Base-by-base conservation (phyloP, 2,113 vertebrate species). In the Chlorodrepanis virens region DNA sequence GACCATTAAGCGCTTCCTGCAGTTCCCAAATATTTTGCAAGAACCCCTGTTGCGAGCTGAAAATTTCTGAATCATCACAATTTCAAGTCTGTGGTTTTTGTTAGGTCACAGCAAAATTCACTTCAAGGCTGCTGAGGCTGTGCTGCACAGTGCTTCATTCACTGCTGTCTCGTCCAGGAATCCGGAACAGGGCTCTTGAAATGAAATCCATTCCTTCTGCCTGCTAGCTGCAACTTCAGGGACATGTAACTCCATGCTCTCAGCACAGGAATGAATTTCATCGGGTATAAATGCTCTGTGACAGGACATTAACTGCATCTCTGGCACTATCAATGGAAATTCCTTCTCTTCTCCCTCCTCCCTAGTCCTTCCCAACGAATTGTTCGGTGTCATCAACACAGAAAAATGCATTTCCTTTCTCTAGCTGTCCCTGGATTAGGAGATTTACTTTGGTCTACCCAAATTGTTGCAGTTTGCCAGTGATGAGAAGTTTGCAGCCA, bases 1-100 rank as follows among this genome's bases (percentile, higher is more conserved):
- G 85, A 74, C 83, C 82, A 83, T 93, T 75, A 95, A 96, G 87
- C 0, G 0, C 75, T 94, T 93, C 93, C 93, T 96, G 80, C 89
- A 94, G 94, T 92, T 96, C 68, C 87, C 92, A 97, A 92, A 92
- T 96, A 94, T 97, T 97, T 97, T 90, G 82, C 92, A 97, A 96
- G 89, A 89, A 65, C 79, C 83, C 87, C 94, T 93, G 63, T 79
- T 92, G 93, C 0, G 44, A 96, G 71, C 69, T 68, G 89, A 96
- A 97, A 88, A 82, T 91, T 94, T 96, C 93, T 91, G 83, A 86
- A 93, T 88, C 90, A 96, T 93, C 92, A 96, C 74, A 91, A 94
- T 89, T 95, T 95, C 47, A 33, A 78, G 86, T 82, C 87, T 94
- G 83, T 96, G 94, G 82, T 93, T 97, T 96, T 85, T 59, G 56